Evolutionary conservation across 2,113 vertebrate species (phyloP), one percentile per base, ranked within the genome.

Genomic region (Dipodomys ordii): DNA sequence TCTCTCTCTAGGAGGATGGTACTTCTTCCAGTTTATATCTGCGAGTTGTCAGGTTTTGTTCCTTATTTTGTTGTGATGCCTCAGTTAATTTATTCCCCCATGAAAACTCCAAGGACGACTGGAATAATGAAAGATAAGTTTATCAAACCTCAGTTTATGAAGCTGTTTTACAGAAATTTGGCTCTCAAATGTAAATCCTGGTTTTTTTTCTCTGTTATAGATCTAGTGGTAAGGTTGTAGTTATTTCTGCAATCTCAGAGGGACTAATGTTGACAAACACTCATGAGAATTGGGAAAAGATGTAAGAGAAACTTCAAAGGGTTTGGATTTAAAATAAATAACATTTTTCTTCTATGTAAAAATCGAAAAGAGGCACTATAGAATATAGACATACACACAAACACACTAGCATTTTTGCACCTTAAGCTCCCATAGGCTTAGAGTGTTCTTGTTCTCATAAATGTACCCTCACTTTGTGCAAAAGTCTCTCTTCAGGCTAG

Each of bases 351-450:
- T n/a, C 49, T 35, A 9, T 67, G 8, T 12, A 72, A 12, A 67
- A 81, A 88, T 32, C 76, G 27, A 72, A 93, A 82, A 22, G 76
- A 86, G 7, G 2, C 3, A 27, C 77, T 7, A 11, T 7, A 73
- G 30, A 68, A 64, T 3, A 12, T 19, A 67, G 7, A 13, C 46
- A 30, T 0, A 46, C 3, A 11, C 2, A 65, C 5, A 25, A 2
- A 62, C 60, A 62, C 60, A 62, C 60, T 69, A 8, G 80, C 77
- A 16, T 53, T 7, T 28, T 53, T 79, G 4, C 39, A 7, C 2
- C 3, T 71, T 32, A 20, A 67, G 57, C 0, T 8, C 4, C 12
- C 35, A 13, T 27, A 35, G 7, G 0, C 2, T 12, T 81, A 64
- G 15, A 44, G 1, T 62, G 76, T 1, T 13, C 3, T 19, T 10